phyloP scores from a whole-genome alignment of 2,888 invertebrate species.

The Tipula vernalis region DNA sequence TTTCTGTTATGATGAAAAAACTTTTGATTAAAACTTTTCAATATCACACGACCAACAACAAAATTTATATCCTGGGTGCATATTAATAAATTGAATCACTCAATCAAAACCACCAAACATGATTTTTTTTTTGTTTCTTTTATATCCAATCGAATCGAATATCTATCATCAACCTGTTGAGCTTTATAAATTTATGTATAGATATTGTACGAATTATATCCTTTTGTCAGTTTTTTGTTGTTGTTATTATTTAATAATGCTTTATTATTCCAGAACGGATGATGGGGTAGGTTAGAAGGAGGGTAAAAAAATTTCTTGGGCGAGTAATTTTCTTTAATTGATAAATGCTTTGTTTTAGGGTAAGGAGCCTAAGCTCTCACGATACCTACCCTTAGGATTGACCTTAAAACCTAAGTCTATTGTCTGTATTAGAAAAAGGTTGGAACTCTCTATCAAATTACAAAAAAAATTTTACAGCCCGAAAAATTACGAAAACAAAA shows the following conservation, averaged over 20 bases:
- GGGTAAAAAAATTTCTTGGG: neutral
- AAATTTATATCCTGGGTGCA: neutral
- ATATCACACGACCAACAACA: neutral
- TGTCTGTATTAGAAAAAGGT: too few species aligned
- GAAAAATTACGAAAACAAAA: too few species aligned
- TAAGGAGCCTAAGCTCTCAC: too few species aligned
- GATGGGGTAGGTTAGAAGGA: too few species aligned
- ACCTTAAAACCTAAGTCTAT: too few species aligned
- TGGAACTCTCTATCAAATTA: too few species aligned
- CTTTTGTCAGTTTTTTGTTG: neutral
- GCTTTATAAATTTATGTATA: neutral
- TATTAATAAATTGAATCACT: neutral
- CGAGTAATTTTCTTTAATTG: neutral
- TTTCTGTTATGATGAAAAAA: neutral
- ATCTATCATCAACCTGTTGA: conserved; percentile 4
- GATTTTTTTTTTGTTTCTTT: neutral
- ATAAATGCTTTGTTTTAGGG: too few species aligned
- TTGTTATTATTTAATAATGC: neutral
- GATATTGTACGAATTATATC: neutral
- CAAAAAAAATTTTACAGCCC: too few species aligned
- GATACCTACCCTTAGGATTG: too few species aligned
- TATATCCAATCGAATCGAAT: neutral
- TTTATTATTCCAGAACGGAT: neutral
- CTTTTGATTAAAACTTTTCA: conserved; percentile 4
- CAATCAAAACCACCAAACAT: neutral